phyloP scores from a whole-genome alignment of 2,888 invertebrate species.

The Apamea anceps region DNA sequence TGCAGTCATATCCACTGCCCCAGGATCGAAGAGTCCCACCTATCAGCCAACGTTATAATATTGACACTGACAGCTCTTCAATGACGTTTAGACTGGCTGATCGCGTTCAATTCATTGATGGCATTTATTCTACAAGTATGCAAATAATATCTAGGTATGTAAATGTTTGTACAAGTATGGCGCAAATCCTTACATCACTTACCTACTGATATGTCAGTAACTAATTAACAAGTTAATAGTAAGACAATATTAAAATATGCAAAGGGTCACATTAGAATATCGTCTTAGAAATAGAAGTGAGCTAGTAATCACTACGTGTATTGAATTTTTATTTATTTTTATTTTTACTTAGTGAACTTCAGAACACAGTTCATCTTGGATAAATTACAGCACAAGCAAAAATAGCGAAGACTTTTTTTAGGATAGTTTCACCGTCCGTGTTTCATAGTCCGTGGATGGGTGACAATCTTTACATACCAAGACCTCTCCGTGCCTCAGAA shows the following conservation, averaged over 20 bases:
- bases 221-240: slow-evolving; percentile 44
- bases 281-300: slow-evolving; percentile 44
- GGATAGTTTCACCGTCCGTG: neutral
- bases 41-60: too few species aligned
- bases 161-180: slow-evolving; percentile 26
- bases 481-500: too few species aligned
- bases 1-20: too few species aligned
- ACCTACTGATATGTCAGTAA: slow-evolving; percentile 22
- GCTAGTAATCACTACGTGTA: slow-evolving; percentile 28
- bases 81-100: too few species aligned
- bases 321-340: slow-evolving; percentile 10
- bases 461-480: too few species aligned
- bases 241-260: slow-evolving; percentile 38
- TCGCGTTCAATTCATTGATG: neutral
- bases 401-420: neutral
- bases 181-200: slow-evolving; percentile 13
- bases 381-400: neutral
- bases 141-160: slow-evolving; percentile 7
- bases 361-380: neutral
- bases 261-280: slow-evolving; percentile 38
- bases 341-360: neutral
- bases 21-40: too few species aligned
- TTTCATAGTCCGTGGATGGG: too few species aligned
- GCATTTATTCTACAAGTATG: neutral
- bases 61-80: neutral